A percentile compares a stretch with the other conserved stretches of the same genome.
These are phyloP conservation scores for Mallotus villosus DNA, from an alignment of 2,797 vertebrate species.

Conservation along the genomic window DNA sequence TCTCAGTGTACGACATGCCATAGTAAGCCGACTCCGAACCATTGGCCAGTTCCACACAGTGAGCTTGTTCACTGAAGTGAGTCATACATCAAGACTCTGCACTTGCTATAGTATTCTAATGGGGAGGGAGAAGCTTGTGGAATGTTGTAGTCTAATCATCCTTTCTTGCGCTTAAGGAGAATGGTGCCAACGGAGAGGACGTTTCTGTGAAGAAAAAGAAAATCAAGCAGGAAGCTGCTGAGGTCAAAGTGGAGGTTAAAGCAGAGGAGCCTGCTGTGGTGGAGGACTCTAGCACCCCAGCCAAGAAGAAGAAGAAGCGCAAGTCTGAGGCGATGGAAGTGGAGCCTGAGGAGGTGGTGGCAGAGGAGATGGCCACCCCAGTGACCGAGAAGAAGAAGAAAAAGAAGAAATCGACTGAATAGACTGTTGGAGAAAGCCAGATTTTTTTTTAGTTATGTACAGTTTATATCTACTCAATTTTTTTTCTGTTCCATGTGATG, in stretches of 20 bases:
- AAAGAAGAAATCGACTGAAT: conserved; percentile 45
- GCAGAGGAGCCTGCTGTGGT: conserved; percentile 16
- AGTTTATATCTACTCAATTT: conserved; percentile 39
- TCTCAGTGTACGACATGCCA: conserved; percentile 77
- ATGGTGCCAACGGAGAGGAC: conserved; percentile 43
- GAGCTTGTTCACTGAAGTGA: conserved; percentile 78
- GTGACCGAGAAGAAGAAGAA: conserved; percentile 69
- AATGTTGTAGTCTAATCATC: neutral
- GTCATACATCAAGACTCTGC: conserved; percentile 58
- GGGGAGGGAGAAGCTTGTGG: neutral
- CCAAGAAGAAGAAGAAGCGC: conserved; percentile 43
- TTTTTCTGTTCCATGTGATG: neutral
- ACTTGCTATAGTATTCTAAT: neutral
- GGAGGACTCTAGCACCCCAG: conserved; percentile 20
- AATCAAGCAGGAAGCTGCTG: conserved; percentile 52
- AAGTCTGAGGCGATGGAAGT: conserved; percentile 49
- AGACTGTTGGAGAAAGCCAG: conserved; percentile 26
- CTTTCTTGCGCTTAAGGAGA: conserved; percentile 19
- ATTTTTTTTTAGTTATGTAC: conserved; percentile 58
- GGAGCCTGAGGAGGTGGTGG: conserved; percentile 43
- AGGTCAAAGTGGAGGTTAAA: conserved; percentile 39
- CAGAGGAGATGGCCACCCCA: accelerated
- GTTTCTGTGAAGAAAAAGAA: conserved; percentile 64
- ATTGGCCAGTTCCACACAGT: conserved; percentile 70
- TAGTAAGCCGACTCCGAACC: conserved; percentile 73